Base-by-base conservation (phyloP, 2,888 invertebrate genomes). In the Acanthosoma haemorrhoidale region DNA sequence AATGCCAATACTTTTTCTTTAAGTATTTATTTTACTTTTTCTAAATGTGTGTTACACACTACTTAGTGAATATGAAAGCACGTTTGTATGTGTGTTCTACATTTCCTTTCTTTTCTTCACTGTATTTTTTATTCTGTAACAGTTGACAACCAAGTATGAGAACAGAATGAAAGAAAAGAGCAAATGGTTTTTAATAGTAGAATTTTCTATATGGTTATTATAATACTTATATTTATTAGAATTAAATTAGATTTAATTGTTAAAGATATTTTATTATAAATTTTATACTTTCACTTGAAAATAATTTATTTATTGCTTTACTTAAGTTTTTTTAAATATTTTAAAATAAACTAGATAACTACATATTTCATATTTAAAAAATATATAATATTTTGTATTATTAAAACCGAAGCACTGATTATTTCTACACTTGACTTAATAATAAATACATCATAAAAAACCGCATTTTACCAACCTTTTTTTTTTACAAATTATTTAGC, bases 1-100 rank as follows among this genome's bases (percentile, higher is more conserved):
- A 13, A 64, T 64, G 64, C 64, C 18, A 64, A 29, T 64, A 64
- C 15, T 39, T 64, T 36, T 63, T 38, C 29, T 64, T 15, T 64
- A 31, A 39, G 16, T 64, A 41, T 64, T 39, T 64, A 38, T 29
- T 38, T 41, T 31, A 64, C 64, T n/a, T n/a, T 38, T 41, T 64
- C 25, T 64, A 31, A 39, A 31, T 64, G 64, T 64, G 64, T 64
- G 39, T 29, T 38, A 64, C 41, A 64, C 64, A 64, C 39, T 41
- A 64, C 41, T 41, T 64, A 64, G 64, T 64, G 64, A 38, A 63
- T 63, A 63, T 63, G 63, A 64, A 36, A 64, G 64, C 64, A 64
- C 64, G 64, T 64, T 64, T 64, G 41, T 64, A 51, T 41, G 64
- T 64, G 41, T 64, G 64, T 64, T 41, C 64, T 64, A 39, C 29